These are phyloP conservation scores for Lycopodina hypogea DNA, from an alignment of 37 sponge, comb jelly and placozoan species.

Conservation along the genomic window DNA sequence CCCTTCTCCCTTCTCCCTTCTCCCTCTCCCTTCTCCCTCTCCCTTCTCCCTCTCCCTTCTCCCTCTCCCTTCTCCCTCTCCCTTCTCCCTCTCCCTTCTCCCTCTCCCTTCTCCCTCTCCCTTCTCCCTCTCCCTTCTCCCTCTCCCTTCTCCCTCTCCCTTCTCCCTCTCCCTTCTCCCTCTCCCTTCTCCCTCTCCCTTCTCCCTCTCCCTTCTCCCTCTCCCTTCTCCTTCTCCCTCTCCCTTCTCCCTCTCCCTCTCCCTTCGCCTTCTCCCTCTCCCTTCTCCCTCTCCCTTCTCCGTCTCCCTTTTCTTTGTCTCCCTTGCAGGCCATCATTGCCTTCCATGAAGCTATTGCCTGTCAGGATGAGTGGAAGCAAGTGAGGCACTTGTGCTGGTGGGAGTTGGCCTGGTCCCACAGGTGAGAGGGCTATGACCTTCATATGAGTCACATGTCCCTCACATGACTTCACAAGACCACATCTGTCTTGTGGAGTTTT, in stretches of 20 bases:
- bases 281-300: not conserved
- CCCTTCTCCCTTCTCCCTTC: too few relatives aligned
- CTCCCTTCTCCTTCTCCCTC: not conserved
- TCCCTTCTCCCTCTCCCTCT: conserved; percentile 2
- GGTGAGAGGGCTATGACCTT: conserved; percentile 69
- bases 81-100: too few relatives aligned
- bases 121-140: too few relatives aligned
- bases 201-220: not conserved
- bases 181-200: too few relatives aligned
- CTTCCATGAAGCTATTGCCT: conserved; percentile 25
- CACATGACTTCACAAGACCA: not conserved
- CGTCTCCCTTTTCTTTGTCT: not conserved
- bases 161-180: too few relatives aligned
- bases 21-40: too few relatives aligned
- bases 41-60: too few relatives aligned
- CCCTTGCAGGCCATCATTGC: conserved; percentile 35
- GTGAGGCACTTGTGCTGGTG: conserved; percentile 73
- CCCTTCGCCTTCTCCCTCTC: not conserved
- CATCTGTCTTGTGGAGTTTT: not conserved
- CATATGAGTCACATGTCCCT: not conserved
- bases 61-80: too few relatives aligned
- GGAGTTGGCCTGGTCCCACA: conserved; percentile 78
- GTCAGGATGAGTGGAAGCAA: conserved; percentile 60
- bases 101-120: too few relatives aligned
- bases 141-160: too few relatives aligned